Base-by-base conservation (phyloP, 2,113 vertebrate species). In the Heteronetta atricapilla region DNA sequence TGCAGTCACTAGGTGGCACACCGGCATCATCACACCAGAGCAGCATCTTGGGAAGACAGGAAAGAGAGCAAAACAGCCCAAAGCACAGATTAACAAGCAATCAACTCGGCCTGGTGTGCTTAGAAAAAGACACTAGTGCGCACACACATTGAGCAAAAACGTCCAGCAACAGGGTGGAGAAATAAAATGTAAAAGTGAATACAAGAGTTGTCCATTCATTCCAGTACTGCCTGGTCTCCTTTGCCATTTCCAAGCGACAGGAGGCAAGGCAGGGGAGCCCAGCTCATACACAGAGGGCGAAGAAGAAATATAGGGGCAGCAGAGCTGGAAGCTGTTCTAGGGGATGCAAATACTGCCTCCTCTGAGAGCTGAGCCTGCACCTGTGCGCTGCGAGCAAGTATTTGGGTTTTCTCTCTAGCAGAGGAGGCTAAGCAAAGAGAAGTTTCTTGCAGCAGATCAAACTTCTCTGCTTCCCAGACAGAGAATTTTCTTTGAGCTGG, bases 1-100 rank as follows among this genome's bases (percentile, higher is more conserved):
- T 59, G 46, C 33, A 42, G 77, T 95, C 96, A 93, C 94, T 94
- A 95, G 93, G 33, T 95, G 93, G 95, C 94, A 96, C 80, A 82
- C 73, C 72, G 86, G 38, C 76, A 94, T 78, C 86, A 2, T 56
- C 69, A 21, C 84, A 66, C 20, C 34, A 31, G 20, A 20, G 16
- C 26, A 21, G 11, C 36, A 36, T 25, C 58, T 8, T 2, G 36
- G 7, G 34, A 59, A 13, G 12, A 66, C 70, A 48, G 16, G 34
- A 33, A 59, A 81, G 59, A 10, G 33, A 46, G 34, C 31, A 28
- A 76, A 94, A 87, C 16, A 81, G 52, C 76, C 80, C 46, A 55
- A 76, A 94, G 74, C 48, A 48, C 66, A 64, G 53, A 68, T 68
- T 72, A 78, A 62, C 8, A 75, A 68, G 58, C 68, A 64, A n/a